Percentiles rank a stretch among this genome's conserved stretches.
phyloP scores from a whole-genome alignment of 2,113 vertebrate species.

The Phylloscopus whistleri region DNA sequence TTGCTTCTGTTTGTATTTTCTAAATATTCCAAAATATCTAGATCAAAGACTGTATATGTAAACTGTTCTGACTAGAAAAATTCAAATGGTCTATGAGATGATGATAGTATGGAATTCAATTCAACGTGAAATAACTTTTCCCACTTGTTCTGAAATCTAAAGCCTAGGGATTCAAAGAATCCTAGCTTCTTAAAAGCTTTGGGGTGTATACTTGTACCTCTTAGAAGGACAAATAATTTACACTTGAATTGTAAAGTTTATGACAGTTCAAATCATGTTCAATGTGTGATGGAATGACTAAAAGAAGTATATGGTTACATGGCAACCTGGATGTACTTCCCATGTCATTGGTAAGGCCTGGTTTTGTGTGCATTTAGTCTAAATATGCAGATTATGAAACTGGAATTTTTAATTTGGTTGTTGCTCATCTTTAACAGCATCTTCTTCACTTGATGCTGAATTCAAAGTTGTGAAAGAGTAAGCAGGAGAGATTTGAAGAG shows the following conservation, averaged over 20 bases:
- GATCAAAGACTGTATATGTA: not conserved
- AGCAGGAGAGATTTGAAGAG: not conserved
- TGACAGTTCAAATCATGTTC: not conserved
- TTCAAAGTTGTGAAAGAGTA: not conserved
- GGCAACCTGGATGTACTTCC: not conserved
- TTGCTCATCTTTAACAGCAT: not conserved
- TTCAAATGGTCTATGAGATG: not conserved
- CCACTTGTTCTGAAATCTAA: not conserved
- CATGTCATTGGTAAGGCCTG: not conserved
- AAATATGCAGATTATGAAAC: not conserved
- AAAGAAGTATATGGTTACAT: not conserved
- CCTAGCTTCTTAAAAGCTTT: not conserved
- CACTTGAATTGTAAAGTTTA: not conserved
- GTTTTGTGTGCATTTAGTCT: not conserved
- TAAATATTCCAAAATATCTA: not conserved
- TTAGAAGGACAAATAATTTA: not conserved
- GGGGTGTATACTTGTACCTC: not conserved
- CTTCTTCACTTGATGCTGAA: not conserved
- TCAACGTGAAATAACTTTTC: not conserved
- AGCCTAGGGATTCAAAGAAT: not conserved
- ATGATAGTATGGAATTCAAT: not conserved
- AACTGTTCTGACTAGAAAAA: not conserved
- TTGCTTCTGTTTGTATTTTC: not conserved
- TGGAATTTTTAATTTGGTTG: not conserved
- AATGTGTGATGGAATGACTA: not conserved